These are phyloP conservation scores for Nematolebias whitei DNA, from an alignment of 2,113 vertebrate genomes.

Conservation along the genomic window DNA sequence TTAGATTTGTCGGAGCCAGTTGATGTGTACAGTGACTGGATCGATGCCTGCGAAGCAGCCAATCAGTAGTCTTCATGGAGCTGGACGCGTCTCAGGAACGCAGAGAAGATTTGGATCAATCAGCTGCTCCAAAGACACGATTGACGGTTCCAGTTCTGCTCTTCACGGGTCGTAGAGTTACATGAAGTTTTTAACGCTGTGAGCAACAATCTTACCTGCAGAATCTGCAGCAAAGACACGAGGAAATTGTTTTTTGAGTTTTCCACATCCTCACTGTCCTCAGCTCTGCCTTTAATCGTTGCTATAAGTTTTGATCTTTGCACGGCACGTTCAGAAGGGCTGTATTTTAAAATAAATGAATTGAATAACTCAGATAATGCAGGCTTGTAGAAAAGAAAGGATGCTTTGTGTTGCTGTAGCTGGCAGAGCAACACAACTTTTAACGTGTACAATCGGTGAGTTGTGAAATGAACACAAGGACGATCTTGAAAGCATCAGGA, in stretches of 20 bases:
- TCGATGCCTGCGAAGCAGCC: conserved; percentile 94
- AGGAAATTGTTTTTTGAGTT: conserved; percentile 3
- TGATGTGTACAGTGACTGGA: conserved; percentile 96
- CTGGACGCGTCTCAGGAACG: conserved; percentile 11
- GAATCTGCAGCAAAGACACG: not conserved
- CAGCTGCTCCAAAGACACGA: not conserved
- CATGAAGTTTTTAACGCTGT: conserved; percentile 8
- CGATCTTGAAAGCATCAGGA: not conserved
- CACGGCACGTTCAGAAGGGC: not conserved
- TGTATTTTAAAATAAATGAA: too few relatives aligned
- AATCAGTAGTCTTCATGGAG: conserved; percentile 84
- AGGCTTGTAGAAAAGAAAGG: not conserved
- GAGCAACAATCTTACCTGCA: not conserved
- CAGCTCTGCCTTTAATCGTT: not conserved
- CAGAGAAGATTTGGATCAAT: conserved; percentile 1
- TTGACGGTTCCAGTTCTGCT: not conserved
- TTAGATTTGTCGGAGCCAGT: conserved; percentile 93
- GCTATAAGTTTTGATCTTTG: conserved; percentile 7
- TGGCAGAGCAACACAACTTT: not conserved
- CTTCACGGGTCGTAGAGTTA: conserved; percentile 14
- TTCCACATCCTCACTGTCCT: not conserved
- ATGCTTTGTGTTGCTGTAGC: too few relatives aligned
- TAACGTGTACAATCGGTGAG: too few relatives aligned
- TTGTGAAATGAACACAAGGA: too few relatives aligned
- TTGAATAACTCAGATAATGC: not conserved